Evolutionary conservation across 1,140 invertebrate species (phyloP), one percentile per base, ranked within the genome.

Genomic region (Drosophila neocordata): DNA sequence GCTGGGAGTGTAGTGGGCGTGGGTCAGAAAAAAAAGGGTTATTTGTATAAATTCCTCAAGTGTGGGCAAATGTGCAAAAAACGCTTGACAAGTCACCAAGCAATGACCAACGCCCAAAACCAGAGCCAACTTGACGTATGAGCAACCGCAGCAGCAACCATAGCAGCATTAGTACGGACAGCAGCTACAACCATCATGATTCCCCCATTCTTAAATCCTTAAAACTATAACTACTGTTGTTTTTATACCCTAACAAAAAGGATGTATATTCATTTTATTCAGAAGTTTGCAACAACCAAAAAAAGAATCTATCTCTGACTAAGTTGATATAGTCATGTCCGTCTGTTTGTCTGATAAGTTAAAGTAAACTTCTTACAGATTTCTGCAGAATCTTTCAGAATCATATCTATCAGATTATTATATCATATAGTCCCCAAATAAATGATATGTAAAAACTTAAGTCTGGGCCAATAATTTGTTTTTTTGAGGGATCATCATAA

Each of bases 51-150:
- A 65, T 69, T 69, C 52, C 67, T 65, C 37, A 69, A 69, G 62
- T 57, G 62, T 69, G 67, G 62, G 48, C 48, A 64, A 64, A 55
- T 56, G 51, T 52, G n/a, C 51, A 52, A 52, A 52, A 52, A 52
- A 56, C 53, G 62, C 24, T 57, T 18, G 62, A 53, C 37, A 65
- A 65, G 67, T 69, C 67, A 65, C 65, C 62, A 69, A 57, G 24
- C 27, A 48, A 31, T 55, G 52, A 55, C 52, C 52, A 13, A 13
- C 52, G 24, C 52, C 48, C 48, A 20, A 51, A 51, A 51, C 20
- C 20, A 31, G 24, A 55, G 52, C 52, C 52, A 55, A 55, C 52
- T 13, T 55, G 52, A 27, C 52, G 52, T 55, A 55, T 34, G 24
- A 55, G 24, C 27, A 55, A 55, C 52, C 52, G 5, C 52, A 52